Evolutionary conservation across 2,888 invertebrate species (phyloP).

Genomic region (Xylota sylvarum): DNA sequence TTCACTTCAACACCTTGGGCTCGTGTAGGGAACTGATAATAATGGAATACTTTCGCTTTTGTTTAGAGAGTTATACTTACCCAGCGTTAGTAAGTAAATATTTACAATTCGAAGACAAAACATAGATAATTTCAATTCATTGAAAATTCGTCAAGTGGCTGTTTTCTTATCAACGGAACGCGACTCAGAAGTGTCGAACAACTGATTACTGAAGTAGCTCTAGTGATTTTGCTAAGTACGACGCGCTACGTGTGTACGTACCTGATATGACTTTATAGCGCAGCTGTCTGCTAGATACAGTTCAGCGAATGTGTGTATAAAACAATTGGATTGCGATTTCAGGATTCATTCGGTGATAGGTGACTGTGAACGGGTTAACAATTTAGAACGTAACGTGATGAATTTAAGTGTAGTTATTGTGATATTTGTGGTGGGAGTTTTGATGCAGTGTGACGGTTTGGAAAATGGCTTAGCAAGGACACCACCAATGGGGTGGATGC

Average conservation of each 20-base stretch:
- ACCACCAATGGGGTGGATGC: constrained; percentile 90
- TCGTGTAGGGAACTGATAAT: constrained; percentile 27
- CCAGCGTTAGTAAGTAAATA: not conserved
- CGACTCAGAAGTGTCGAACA: constrained; percentile 58
- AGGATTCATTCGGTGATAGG: constrained; percentile 67
- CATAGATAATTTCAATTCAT: constrained; percentile 22
- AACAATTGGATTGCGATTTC: constrained; percentile 28
- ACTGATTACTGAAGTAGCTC: constrained; percentile 56
- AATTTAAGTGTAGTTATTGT: constrained; percentile 40
- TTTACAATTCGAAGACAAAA: not conserved
- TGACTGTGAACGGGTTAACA: constrained; percentile 34
- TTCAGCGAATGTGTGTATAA: constrained; percentile 48
- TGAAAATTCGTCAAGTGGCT: constrained; percentile 43
- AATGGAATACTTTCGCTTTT: constrained; percentile 49
- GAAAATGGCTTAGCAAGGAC: constrained; percentile 88
- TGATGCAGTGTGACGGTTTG: constrained; percentile 78
- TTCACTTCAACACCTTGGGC: constrained; percentile 24
- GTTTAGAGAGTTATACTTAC: not conserved
- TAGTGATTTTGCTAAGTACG: constrained; percentile 40
- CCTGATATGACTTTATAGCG: constrained; percentile 31
- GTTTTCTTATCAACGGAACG: constrained; percentile 45
- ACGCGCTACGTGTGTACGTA: constrained; percentile 28
- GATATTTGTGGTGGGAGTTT: constrained; percentile 26
- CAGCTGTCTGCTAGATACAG: not conserved
- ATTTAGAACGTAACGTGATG: constrained; percentile 23